Evolutionary conservation across 2,113 vertebrate species (phyloP).

Genomic region (Psittacula cyanocephala): DNA sequence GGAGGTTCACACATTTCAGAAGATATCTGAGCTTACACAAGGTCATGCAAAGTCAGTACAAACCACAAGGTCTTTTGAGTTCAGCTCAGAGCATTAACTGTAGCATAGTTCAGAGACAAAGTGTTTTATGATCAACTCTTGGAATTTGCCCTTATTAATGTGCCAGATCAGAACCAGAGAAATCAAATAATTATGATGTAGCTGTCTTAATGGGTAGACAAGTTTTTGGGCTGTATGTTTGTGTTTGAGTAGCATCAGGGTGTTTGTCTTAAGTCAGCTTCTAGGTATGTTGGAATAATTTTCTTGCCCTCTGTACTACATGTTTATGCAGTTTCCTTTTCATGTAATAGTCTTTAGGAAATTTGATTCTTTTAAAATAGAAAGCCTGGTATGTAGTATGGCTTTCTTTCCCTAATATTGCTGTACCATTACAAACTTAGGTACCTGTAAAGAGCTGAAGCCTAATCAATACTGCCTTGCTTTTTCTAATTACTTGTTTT

Average conservation of each 20-base stretch:
- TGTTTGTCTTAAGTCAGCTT: not conserved
- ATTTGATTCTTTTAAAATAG: not conserved
- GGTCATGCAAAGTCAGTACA: conserved; percentile 54
- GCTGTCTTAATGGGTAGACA: not conserved
- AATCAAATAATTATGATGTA: not conserved
- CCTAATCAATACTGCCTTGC: not conserved
- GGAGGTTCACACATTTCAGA: not conserved
- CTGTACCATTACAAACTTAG: not conserved
- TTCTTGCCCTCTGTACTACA: not conserved
- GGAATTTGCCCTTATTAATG: not conserved
- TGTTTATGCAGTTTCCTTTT: not conserved
- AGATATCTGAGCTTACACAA: not conserved
- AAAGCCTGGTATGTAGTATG: not conserved
- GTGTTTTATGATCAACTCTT: not conserved
- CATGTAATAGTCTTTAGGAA: not conserved
- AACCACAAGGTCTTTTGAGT: not conserved
- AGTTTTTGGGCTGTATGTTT: not conserved
- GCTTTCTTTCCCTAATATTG: not conserved
- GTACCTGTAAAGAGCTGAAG: not conserved
- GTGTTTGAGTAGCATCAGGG: not conserved
- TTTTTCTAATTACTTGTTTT: not conserved
- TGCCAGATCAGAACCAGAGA: not conserved
- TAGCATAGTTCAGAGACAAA: not conserved
- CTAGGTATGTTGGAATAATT: not conserved
- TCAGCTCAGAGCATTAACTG: not conserved